A percentile compares a stretch with the other conserved stretches of the same genome.
These are phyloP conservation scores for Decapterus maruadsi DNA, from an alignment of 2,797 vertebrate species.

Conservation along the genomic window DNA sequence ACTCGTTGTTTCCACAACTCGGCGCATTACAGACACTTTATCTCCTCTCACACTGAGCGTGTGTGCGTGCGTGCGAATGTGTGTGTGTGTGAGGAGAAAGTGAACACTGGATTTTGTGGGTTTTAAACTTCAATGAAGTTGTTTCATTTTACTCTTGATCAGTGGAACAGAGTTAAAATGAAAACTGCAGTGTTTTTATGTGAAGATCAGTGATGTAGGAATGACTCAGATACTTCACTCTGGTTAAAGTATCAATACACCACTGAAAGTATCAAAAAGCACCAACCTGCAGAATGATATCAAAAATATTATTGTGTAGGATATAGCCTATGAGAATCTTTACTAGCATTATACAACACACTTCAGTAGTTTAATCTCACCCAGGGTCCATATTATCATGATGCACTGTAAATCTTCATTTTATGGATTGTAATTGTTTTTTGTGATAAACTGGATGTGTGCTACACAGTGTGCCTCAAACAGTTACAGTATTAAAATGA, in stretches of 20 bases:
- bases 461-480: background rate
- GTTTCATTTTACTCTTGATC: background rate
- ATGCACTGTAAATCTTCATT: background rate
- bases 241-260: background rate
- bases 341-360: too few relatives aligned
- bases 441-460: background rate
- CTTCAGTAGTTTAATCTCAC: background rate
- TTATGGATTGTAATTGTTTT: background rate
- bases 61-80: too few relatives aligned
- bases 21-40: constrained; percentile 53
- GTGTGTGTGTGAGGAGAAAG: too few relatives aligned
- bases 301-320: too few relatives aligned
- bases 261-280: background rate
- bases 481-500: background rate
- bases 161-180: background rate
- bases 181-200: background rate
- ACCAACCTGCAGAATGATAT: too few relatives aligned
- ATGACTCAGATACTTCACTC: background rate
- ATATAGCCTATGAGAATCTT: too few relatives aligned
- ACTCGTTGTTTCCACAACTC: constrained; percentile 71
- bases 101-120: too few relatives aligned
- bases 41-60: constrained; percentile 27
- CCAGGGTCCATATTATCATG: background rate
- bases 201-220: background rate
- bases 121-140: background rate